phyloP scores from a whole-genome alignment of 2,797 vertebrate species.

The Silurus lanzhouensis region DNA sequence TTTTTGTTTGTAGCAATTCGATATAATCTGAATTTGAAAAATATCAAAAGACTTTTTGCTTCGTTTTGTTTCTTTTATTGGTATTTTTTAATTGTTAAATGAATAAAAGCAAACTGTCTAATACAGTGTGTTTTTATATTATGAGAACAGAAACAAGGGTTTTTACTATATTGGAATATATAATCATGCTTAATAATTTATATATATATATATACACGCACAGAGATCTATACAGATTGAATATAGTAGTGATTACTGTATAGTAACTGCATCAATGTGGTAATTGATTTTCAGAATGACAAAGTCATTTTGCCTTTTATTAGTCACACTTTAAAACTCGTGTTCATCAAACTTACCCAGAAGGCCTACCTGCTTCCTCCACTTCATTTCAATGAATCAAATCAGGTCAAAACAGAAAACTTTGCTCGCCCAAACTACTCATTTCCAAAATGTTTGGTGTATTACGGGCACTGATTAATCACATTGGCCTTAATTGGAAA shows the following conservation, averaged over 20 bases:
- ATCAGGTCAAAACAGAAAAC: neutral
- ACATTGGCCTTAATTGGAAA: no score
- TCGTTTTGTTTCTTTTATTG: no score
- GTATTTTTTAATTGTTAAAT: no score
- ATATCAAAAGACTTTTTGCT: neutral
- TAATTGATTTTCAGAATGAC: no score
- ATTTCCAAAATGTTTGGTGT: neutral
- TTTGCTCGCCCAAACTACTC: neutral
- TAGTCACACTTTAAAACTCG: neutral
- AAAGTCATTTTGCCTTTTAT: neutral
- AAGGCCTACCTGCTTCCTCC: neutral
- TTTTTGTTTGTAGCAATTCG: no score
- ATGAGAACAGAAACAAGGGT: no score
- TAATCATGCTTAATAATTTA: no score
- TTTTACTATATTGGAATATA: no score
- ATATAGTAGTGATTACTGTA: no score
- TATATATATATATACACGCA: neutral
- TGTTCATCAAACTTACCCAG: neutral
- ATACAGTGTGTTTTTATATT: no score
- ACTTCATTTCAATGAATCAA: neutral
- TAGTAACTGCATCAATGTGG: no score
- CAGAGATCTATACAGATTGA: neutral
- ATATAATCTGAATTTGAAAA: neutral
- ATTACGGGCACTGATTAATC: neutral
- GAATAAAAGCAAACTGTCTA: no score